Evolutionary conservation across 2,797 vertebrate species (phyloP).

Genomic region (Microcaecilia unicolor): DNA sequence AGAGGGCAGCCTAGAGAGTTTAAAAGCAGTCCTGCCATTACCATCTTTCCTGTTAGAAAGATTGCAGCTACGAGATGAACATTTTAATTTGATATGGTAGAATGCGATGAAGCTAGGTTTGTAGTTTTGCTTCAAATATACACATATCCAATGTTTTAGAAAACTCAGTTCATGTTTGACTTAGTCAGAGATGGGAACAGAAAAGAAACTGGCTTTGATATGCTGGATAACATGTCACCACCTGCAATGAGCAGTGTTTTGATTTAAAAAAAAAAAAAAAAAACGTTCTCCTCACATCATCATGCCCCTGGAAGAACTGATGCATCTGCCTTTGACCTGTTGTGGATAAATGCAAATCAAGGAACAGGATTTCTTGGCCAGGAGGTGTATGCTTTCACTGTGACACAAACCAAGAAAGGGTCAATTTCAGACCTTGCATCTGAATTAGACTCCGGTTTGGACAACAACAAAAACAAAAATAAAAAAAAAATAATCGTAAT

Average conservation of each 20-base stretch:
- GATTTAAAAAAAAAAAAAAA: background rate
- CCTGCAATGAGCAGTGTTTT: too few relatives aligned
- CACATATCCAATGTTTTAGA: background rate
- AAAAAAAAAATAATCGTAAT: conserved; percentile 5
- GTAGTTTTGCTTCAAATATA: background rate
- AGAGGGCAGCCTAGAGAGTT: too few relatives aligned
- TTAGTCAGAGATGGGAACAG: background rate
- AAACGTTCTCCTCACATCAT: conserved; percentile 39
- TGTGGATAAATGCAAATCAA: conserved; percentile 41
- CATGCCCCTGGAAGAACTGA: conserved; percentile 43
- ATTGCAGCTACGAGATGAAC: too few relatives aligned
- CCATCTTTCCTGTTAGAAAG: too few relatives aligned
- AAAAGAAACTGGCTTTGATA: background rate
- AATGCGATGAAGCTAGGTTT: too few relatives aligned
- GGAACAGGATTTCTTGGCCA: conserved; percentile 8
- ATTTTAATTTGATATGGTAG: too few relatives aligned
- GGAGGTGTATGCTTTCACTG: background rate
- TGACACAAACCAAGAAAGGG: conserved; percentile 31
- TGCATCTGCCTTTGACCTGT: conserved; percentile 48
- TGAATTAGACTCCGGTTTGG: conserved; percentile 28
- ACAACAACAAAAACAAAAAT: too few relatives aligned
- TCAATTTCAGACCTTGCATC: conserved; percentile 31
- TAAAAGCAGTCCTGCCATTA: too few relatives aligned
- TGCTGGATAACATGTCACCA: background rate
- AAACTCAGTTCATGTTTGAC: conserved; percentile 1